phyloP scores from a whole-genome alignment of 2,888 invertebrate genomes.

The Lamellibrachia columna region DNA sequence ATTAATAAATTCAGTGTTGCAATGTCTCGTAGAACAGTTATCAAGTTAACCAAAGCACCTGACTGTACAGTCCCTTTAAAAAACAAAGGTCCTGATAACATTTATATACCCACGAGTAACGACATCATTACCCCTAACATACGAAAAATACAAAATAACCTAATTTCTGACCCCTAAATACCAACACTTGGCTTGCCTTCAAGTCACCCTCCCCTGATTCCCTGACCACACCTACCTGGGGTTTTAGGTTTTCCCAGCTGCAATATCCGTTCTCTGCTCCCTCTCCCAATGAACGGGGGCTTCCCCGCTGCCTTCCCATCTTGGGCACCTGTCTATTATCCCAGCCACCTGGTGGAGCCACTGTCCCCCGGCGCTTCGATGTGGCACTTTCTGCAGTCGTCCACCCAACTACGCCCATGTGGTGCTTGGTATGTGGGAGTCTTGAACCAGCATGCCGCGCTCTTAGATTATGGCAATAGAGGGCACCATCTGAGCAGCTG shows the following conservation, averaged over 20 bases:
- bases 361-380: not conserved
- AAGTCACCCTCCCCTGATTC: not conserved
- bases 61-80: too few species aligned
- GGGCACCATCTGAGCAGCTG: not conserved
- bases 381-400: not conserved
- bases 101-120: not conserved
- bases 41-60: too few species aligned
- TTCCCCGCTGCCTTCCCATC: not conserved
- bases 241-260: conserved; percentile 5
- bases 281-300: not conserved
- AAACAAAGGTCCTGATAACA: not conserved
- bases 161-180: too few species aligned
- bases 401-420: not conserved
- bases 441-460: not conserved
- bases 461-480: not conserved
- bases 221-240: not conserved
- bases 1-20: too few species aligned
- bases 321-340: not conserved
- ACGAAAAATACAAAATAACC: not conserved
- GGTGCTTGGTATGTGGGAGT: not conserved
- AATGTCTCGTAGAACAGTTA: too few species aligned
- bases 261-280: conserved; percentile 9
- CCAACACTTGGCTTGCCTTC: not conserved
- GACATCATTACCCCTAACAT: not conserved
- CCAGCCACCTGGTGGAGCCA: not conserved